Evolutionary conservation across 2,113 vertebrate species (phyloP).

Genomic region (Neogobius melanostomus): DNA sequence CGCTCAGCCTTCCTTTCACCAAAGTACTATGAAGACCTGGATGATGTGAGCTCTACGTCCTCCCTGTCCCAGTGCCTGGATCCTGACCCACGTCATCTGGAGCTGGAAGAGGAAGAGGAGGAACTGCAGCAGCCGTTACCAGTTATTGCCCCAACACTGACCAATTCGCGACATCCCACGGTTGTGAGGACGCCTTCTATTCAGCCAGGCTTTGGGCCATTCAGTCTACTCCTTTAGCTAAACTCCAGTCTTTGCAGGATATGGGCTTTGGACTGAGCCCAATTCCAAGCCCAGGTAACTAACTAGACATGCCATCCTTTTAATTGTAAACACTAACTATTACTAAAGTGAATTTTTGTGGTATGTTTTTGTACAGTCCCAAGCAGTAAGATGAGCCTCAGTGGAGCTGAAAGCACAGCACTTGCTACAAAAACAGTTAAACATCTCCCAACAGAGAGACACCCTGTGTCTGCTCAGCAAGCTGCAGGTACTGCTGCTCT

Average conservation of each 20-base stretch:
- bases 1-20: conserved; percentile 93
- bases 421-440: conserved; percentile 94
- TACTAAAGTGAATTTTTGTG: neutral
- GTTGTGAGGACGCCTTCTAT: conserved; percentile 88
- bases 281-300: conserved; percentile 66
- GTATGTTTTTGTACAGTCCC: conserved; percentile 54
- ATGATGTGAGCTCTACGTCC: conserved; percentile 90
- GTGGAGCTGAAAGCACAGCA: conserved; percentile 89
- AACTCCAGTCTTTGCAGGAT: conserved; percentile 61
- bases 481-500: conserved; percentile 89
- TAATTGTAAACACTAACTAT: neutral
- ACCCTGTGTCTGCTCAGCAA: conserved; percentile 81
- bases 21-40: conserved; percentile 90
- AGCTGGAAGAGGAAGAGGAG: conserved; percentile 75
- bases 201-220: conserved; percentile 80
- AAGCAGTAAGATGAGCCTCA: conserved; percentile 76
- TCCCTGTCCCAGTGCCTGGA: conserved; percentile 86
- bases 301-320: neutral
- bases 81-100: conserved; percentile 72
- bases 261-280: conserved; percentile 64
- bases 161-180: conserved; percentile 79
- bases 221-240: conserved; percentile 78
- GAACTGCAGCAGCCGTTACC: conserved; percentile 51
- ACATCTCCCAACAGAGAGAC: conserved; percentile 78
- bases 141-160: conserved; percentile 11